Evolutionary conservation across 2,888 invertebrate genomes (phyloP), one percentile per base, ranked within the genome.

Genomic region (Periphyllus acericola): DNA sequence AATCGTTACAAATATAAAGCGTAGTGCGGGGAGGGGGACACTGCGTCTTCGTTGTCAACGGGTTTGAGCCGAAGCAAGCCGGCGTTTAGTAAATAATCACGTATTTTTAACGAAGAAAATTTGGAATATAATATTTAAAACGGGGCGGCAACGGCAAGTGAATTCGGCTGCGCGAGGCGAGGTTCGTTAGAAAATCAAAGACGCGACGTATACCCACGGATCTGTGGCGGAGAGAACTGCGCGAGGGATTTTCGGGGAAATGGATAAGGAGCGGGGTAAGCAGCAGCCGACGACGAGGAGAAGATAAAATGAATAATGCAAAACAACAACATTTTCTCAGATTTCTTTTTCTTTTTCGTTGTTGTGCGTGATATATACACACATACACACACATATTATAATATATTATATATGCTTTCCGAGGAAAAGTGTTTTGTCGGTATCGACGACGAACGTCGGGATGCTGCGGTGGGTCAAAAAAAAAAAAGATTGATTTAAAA

Each of bases 261-360:
- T 21, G 60, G 21, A 25, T 5, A 6, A 1, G 46, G 46, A 11
- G 17, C 32, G 3, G 29, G 11, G 55, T 17, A 4, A 17, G 71
- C 32, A 1, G n/a, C 32, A 6, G 25, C 32, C 40, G 68, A 3
- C 55, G 72, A n/a, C 82, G 34, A 34, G 68, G 21, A 32, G 17
- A 60, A 60, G 66, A 34, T 8, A 60, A 83, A 88, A 88, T 78
- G 72, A 83, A 89, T 78, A 89, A 89, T 89, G 80, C 84, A 75
- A 79, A 71, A 60, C 72, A 21, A 52, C 52, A 36, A 74, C 36
- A 75, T 75, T 75, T 75, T 40, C 36, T 3, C 66, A 29, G 80
- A 84, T 84, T 84, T 36, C 74, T 0, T 60, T 60, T 75, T 17
- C 21, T 4, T 29, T 60, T 21, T 60, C 5, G 60, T 60, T 60